Conservation (phyloP, 2,888 invertebrate genomes). For the Tetanocera ferruginea region DNA sequence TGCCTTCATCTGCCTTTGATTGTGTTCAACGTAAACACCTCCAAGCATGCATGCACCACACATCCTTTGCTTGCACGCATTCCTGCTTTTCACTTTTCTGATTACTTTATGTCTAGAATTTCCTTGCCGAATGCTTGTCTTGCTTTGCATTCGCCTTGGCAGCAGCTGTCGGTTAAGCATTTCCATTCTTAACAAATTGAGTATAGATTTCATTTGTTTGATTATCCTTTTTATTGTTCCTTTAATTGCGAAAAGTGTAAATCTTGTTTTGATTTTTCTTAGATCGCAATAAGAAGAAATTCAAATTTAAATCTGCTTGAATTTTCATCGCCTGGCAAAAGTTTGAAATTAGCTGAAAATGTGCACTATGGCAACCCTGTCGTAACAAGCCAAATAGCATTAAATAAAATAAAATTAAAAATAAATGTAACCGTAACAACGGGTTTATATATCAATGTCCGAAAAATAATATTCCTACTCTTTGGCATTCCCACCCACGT, state of each 20-base stretch:
- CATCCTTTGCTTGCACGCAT: not conserved
- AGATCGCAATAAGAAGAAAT: not conserved
- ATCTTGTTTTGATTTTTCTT: not conserved
- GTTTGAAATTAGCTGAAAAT: not conserved
- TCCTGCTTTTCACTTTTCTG: not conserved
- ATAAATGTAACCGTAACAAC: conserved; percentile 14
- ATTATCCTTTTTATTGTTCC: too few species aligned
- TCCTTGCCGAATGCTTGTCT: not conserved
- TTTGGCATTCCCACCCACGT: not conserved
- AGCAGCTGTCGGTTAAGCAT: not conserved
- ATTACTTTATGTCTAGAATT: not conserved
- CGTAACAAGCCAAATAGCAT: not conserved
- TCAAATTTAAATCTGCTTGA: not conserved
- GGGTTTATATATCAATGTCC: conserved; percentile 22
- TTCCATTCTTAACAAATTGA: too few species aligned
- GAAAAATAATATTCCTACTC: not conserved
- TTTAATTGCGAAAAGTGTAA: not conserved
- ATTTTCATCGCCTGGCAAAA: not conserved
- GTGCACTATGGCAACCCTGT: not conserved
- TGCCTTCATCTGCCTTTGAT: conserved; percentile 15
- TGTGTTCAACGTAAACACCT: conserved; percentile 17
- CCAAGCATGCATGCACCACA: not conserved
- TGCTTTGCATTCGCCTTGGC: not conserved
- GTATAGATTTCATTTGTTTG: too few species aligned
- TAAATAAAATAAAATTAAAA: not conserved